phyloP scores from a whole-genome alignment of 1,140 invertebrate genomes.

The Sycophaga agraensis region DNA sequence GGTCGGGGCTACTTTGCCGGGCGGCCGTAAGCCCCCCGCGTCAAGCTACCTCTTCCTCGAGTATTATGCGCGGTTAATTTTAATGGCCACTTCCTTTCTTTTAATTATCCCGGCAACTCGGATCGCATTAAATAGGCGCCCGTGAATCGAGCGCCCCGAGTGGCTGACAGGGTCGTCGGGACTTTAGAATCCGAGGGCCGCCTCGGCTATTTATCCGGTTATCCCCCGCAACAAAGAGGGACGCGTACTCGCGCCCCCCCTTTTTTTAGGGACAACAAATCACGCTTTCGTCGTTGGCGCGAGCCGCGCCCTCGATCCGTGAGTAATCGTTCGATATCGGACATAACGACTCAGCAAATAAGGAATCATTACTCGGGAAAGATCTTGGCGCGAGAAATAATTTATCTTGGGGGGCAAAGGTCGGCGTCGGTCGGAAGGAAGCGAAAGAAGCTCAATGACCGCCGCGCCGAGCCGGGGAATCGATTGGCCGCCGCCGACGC shows the following conservation, averaged over 20 bases:
- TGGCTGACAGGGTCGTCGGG: not conserved
- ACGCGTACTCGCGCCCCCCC: not conserved
- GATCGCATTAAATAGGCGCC: not conserved
- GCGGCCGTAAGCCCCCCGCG: no score
- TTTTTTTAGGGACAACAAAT: no score
- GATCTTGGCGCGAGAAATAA: conserved; percentile 1
- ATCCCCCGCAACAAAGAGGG: conserved; percentile 5
- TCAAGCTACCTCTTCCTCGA: no score
- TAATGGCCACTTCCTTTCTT: conserved; percentile 1
- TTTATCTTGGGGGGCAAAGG: no score
- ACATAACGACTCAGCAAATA: conserved; percentile 20
- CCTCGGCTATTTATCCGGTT: no score
- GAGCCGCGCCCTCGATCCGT: not conserved
- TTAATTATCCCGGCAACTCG: not conserved
- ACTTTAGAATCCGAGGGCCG: not conserved
- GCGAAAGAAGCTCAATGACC: not conserved
- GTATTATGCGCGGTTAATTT: not conserved
- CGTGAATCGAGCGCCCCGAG: not conserved
- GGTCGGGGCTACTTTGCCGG: no score
- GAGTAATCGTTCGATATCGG: conserved; percentile 19
- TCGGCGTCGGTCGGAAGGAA: not conserved
- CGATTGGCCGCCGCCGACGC: no score
- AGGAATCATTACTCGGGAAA: conserved; percentile 15
- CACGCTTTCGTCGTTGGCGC: conserved; percentile 14
- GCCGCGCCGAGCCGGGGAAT: not conserved